phyloP scores from a whole-genome alignment of 2,888 invertebrate species.

The Terebella lapidaria region DNA sequence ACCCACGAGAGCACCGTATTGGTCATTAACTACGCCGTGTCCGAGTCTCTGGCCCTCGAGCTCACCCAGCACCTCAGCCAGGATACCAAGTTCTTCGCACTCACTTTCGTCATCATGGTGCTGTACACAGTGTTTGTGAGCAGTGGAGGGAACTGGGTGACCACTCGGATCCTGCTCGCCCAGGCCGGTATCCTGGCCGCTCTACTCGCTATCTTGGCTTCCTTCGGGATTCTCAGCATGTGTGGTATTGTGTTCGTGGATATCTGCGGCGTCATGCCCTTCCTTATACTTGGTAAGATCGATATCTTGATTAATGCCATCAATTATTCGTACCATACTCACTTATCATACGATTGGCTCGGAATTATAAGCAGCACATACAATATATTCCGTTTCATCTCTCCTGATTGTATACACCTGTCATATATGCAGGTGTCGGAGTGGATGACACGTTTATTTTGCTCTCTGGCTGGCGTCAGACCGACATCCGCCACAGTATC shows the following conservation, averaged over 20 bases:
- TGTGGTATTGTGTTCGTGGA: constrained; percentile 30
- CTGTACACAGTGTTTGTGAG: constrained; percentile 12
- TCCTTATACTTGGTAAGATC: constrained; percentile 34
- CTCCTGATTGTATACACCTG: too few relatives aligned
- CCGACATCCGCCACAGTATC: constrained; percentile 9
- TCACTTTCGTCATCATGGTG: constrained; percentile 17
- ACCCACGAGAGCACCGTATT: neutral
- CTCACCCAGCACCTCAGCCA: constrained; percentile 20
- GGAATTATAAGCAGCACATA: too few relatives aligned
- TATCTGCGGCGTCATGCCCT: constrained; percentile 34
- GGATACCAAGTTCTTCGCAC: constrained; percentile 15
- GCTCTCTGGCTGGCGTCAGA: constrained; percentile 21
- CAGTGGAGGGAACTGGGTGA: constrained; percentile 19
- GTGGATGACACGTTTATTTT: constrained; percentile 25
- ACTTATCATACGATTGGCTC: too few relatives aligned
- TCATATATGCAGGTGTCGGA: constrained; percentile 21
- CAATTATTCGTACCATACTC: too few relatives aligned
- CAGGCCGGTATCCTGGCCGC: constrained; percentile 23
- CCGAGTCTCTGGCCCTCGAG: constrained; percentile 26
- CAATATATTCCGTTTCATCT: too few relatives aligned
- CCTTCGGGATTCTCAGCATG: constrained; percentile 29
- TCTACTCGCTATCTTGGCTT: constrained; percentile 29
- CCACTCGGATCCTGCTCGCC: constrained; percentile 16
- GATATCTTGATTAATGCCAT: too few relatives aligned
- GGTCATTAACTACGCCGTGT: constrained; percentile 22